Base-by-base conservation (phyloP, 2,113 vertebrate genomes). In the Alligator sinensis region DNA sequence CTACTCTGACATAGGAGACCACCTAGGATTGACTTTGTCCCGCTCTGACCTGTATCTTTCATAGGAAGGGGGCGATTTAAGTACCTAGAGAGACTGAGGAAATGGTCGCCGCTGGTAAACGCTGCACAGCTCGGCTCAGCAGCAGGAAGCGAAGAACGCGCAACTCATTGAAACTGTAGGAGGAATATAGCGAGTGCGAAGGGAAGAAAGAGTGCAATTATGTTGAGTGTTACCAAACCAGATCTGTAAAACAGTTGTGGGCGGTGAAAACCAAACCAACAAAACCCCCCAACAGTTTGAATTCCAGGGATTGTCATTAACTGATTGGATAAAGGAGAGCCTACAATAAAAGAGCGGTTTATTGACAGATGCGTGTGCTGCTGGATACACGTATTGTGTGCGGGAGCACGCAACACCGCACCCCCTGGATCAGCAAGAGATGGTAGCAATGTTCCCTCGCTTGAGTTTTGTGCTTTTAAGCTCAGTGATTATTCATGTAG, bases 121-220 rank as follows among this genome's bases (percentile, higher is more conserved):
- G 47, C 47, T 47, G 47, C 47, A 47, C 34, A n/a, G 77, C 62
- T 89, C 80, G 47, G 27, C 0, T 63, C 15, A 22, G 3, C 1
- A 2, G 13, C 75, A 80, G 92, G 77, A 59, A 6, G 27, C 57
- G 58, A 57, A 82, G 80, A 84, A 77, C 6, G 18, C 0, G 0
- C 60, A 80, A n/a, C 58, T 75, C 0, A 0, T 4, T n/a, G 0
- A 0, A 22, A 72, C 60, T 80, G 24, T 55, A 1, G 0, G 75
- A 70, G 68, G 82, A n/a, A 63, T 87, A 89, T 81, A 5, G 1
- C 1, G 24, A 54, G 79, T 19, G 77, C 84, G 62, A 85, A 21
- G 2, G 1, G 57, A 5, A 18, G 68, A n/a, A 66, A 27, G 80
- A 76, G 10, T 60, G 72, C 77, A 82, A 59, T 61, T 82, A 11